Base-by-base conservation (phyloP, 2,888 invertebrate genomes). In the Tridacna gigas region DNA sequence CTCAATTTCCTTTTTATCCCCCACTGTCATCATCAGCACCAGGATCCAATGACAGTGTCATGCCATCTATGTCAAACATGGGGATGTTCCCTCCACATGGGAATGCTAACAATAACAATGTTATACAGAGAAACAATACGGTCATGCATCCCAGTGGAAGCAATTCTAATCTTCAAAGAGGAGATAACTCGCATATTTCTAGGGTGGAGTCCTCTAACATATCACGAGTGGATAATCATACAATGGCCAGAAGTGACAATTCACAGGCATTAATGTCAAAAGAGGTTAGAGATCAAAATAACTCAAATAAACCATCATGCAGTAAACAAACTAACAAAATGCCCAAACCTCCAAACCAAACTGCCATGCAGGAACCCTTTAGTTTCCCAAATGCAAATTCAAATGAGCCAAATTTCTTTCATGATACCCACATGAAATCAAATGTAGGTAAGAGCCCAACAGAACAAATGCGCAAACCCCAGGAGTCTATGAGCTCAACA, bases 1-100 rank as follows among this genome's bases (percentile, higher is more conserved):
- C 86, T 56, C 89, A 89, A 67, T 91, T 90, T 74, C 89, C 91
- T 37, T 91, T 90, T 67, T 88, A 91, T 0, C 81, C 88, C 63
- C 75, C 84, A 45, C 66, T 86, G 74, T 79, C 86, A 51, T 83
- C 84, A 12, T 61, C 89, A 47, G 82, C 88, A 12, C 22, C 51
- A 25, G 67, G 75, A 22, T 75, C 74, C 48, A 80, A 76, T 12
- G 73, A 86, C 22, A 77, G 75, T 37, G 82, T 86, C 15, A 85
- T 85, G 69, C 79, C 83, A 60, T 77, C 82, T 71, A 67, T 87
- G 86, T 66, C 87, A 61, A 85, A 83, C 76, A 84, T 77, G 78
- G 76, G 81, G 77, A 83, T 81, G 80, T 84, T 83, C 65, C 88
- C 80, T 47, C 48, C 79, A 74, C 61, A 84, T 82, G 80, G 73